Evolutionary conservation across 2,888 invertebrate genomes (phyloP).

Genomic region (Geophilus truncorum): DNA sequence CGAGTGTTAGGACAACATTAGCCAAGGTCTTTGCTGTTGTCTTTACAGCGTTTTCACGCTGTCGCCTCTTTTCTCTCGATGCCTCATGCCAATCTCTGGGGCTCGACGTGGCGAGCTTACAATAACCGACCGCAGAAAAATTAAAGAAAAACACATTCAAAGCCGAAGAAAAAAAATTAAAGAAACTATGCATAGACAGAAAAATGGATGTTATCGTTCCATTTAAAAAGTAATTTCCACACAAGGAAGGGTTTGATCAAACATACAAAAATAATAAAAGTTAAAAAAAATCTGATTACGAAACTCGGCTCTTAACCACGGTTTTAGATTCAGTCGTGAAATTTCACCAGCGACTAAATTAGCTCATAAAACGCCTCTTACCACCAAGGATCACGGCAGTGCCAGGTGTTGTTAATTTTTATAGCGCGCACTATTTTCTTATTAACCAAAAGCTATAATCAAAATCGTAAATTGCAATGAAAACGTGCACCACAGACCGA

Average conservation of each 20-base stretch:
- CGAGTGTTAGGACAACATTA: slow-evolving; percentile 20
- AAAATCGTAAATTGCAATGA: slow-evolving; percentile 16
- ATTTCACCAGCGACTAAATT: slow-evolving; percentile 16
- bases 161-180: neutral
- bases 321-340: slow-evolving; percentile 20
- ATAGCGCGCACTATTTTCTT: slow-evolving; percentile 7
- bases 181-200: neutral
- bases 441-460: slow-evolving; percentile 20
- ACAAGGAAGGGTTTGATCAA: neutral
- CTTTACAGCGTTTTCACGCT: slow-evolving; percentile 16
- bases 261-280: neutral
- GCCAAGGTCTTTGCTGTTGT: slow-evolving; percentile 15
- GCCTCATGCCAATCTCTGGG: neutral
- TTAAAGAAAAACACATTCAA: neutral
- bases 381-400: slow-evolving; percentile 2
- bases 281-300: neutral
- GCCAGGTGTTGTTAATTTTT: slow-evolving; percentile 20
- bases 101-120: neutral
- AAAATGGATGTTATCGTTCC: neutral
- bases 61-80: neutral
- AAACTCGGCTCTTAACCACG: slow-evolving; percentile 12
- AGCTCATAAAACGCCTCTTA: slow-evolving; percentile 16
- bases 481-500: neutral
- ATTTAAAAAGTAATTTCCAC: neutral
- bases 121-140: neutral